Percentiles rank a stretch among this genome's conserved stretches.
Conservation (phyloP, 2,888 invertebrate genomes). For the Leptinotarsa tumamoca region DNA sequence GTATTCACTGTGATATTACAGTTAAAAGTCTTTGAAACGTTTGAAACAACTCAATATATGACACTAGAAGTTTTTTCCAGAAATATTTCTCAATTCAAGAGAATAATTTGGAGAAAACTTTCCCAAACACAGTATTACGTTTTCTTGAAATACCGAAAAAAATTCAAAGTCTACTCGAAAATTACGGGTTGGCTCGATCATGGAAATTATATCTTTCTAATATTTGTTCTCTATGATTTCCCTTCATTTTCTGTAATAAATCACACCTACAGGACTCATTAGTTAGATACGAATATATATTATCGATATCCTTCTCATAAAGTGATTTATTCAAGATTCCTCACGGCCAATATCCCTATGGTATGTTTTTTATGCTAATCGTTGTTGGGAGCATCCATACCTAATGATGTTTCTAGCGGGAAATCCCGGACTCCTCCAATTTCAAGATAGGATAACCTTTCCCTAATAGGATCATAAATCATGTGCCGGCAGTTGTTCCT, state of each 20-base stretch:
- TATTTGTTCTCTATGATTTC: neutral
- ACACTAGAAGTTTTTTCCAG: no score
- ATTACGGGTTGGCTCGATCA: no score
- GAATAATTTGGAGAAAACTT: no score
- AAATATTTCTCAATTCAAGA: no score
- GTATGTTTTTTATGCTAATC: conserved; percentile 37
- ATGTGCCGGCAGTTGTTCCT: conserved; percentile 37
- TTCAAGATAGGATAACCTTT: conserved; percentile 36
- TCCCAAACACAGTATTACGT: no score
- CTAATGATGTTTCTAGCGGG: conserved; percentile 33
- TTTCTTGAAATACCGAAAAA: no score
- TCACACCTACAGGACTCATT: conserved; percentile 6
- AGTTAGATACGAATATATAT: conserved; percentile 1
- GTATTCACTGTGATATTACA: no score
- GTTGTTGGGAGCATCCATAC: conserved; percentile 27
- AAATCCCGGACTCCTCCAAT: conserved; percentile 30
- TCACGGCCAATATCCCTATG: conserved; percentile 29
- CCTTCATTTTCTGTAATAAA: neutral
- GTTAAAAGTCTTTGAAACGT: no score
- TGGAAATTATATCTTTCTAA: no score
- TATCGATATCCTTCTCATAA: neutral
- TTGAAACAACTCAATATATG: no score
- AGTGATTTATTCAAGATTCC: conserved; percentile 33
- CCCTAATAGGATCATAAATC: conserved; percentile 40
- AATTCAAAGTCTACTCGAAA: no score